Evolutionary conservation across 53 echinoderm and acorn worm genomes (phyloP).

Genomic region (Stichopus horrens): DNA sequence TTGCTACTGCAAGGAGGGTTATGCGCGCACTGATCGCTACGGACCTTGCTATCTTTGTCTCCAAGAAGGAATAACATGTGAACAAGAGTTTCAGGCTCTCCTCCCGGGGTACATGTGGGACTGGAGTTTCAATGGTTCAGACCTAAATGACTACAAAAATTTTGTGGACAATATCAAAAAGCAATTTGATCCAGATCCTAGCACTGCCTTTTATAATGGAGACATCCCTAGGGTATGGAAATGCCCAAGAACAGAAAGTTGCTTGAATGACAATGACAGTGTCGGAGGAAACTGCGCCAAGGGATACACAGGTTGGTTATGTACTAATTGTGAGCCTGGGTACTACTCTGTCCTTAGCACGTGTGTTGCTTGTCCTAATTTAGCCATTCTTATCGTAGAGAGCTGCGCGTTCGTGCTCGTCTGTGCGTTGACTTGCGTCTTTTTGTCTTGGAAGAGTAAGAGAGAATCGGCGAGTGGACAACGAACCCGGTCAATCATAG

Average conservation of each 20-base stretch:
- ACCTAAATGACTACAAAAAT: neutral
- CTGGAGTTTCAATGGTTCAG: neutral
- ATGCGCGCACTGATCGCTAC: neutral
- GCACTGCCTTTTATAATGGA: neutral
- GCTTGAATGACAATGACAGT: neutral
- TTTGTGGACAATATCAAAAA: neutral
- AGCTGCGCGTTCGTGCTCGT: neutral
- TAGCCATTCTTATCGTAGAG: neutral
- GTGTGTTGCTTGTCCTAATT: neutral
- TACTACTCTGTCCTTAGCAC: constrained; percentile 4
- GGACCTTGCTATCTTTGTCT: neutral
- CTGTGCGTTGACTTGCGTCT: neutral
- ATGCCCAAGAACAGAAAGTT: neutral
- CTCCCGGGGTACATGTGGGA: neutral
- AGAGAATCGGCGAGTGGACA: neutral
- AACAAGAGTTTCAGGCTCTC: neutral
- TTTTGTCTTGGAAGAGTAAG: neutral
- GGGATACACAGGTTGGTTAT: constrained; percentile 20
- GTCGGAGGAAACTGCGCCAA: neutral
- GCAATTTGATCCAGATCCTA: neutral
- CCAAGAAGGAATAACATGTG: neutral
- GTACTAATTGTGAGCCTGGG: neutral
- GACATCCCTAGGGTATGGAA: neutral
- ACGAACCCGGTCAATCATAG: neutral
- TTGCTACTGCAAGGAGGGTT: neutral